Percentiles rank a stretch among this genome's conserved stretches.
Evolutionary conservation across 2,797 vertebrate species (phyloP).

Genomic region (Hybognathus amarus): DNA sequence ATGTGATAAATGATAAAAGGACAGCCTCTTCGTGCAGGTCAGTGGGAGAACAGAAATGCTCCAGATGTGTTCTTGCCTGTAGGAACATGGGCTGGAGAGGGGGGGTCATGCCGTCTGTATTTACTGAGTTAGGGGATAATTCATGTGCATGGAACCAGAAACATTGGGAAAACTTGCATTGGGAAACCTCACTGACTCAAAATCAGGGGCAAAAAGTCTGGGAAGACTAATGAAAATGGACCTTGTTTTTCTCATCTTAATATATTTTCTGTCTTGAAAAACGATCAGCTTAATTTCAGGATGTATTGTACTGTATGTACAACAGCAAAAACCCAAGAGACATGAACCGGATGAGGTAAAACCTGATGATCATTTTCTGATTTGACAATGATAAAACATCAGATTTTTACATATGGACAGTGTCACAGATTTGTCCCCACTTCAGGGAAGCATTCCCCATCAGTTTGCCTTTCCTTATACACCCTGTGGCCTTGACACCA

Average conservation of each 20-base stretch:
- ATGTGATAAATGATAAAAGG: slow-evolving; percentile 30
- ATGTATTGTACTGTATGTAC: background rate
- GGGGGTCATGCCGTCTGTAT: slow-evolving; percentile 21
- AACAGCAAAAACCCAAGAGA: background rate
- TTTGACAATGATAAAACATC: background rate
- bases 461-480: background rate
- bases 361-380: background rate
- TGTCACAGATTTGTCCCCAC: background rate
- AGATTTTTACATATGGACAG: slow-evolving; percentile 1
- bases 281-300: background rate
- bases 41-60: slow-evolving; percentile 16
- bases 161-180: slow-evolving; percentile 4
- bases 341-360: background rate
- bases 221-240: background rate
- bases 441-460: background rate
- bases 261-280: background rate
- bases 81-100: slow-evolving; percentile 26
- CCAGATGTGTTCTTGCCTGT: slow-evolving; percentile 42
- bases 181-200: background rate
- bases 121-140: background rate
- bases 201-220: background rate
- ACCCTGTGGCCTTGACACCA: slow-evolving; percentile 5
- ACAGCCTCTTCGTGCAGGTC: slow-evolving; percentile 28
- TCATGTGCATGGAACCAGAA: slow-evolving; percentile 24
- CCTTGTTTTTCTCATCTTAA: background rate